Conservation (phyloP, 2,888 invertebrate genomes). For the Odontocolon sp. region DNA sequence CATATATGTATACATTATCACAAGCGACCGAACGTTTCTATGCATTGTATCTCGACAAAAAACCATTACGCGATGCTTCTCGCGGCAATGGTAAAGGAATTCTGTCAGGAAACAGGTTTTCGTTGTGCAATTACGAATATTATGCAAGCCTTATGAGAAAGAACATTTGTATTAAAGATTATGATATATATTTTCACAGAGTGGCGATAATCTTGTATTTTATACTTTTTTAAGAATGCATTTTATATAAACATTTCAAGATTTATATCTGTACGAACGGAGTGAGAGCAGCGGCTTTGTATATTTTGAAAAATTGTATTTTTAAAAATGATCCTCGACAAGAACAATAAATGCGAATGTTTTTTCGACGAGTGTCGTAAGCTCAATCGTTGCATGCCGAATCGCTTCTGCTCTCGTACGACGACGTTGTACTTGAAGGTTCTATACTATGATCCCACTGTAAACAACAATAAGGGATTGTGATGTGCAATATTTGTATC, state of each 20-base stretch:
- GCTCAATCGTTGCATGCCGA: constrained; percentile 45
- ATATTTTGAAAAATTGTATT: constrained; percentile 64
- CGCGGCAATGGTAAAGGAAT: constrained; percentile 7
- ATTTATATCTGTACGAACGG: constrained; percentile 57
- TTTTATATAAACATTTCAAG: constrained; percentile 72
- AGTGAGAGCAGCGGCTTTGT: constrained; percentile 52
- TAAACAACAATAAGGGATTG: constrained; percentile 58
- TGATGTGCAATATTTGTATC: constrained; percentile 76
- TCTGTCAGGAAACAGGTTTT: constrained; percentile 10
- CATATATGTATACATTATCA: too few species aligned
- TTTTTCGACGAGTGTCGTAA: constrained; percentile 12
- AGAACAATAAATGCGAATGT: background rate
- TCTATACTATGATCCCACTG: constrained; percentile 57
- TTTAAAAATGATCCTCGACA: constrained; percentile 25
- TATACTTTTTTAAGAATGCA: constrained; percentile 78
- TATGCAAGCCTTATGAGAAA: constrained; percentile 22
- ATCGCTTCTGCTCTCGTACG: constrained; percentile 65
- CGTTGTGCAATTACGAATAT: constrained; percentile 22
- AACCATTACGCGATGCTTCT: too few species aligned
- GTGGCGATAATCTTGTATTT: constrained; percentile 71
- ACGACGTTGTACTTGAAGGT: constrained; percentile 61
- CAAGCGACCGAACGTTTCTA: constrained; percentile 41
- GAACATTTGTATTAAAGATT: constrained; percentile 51
- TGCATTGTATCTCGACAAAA: constrained; percentile 12
- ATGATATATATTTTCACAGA: constrained; percentile 71